A percentile compares a stretch with the other conserved stretches of the same genome.
Evolutionary conservation across 2,113 vertebrate genomes (phyloP).

Genomic region (Clarias macrocephalus): DNA sequence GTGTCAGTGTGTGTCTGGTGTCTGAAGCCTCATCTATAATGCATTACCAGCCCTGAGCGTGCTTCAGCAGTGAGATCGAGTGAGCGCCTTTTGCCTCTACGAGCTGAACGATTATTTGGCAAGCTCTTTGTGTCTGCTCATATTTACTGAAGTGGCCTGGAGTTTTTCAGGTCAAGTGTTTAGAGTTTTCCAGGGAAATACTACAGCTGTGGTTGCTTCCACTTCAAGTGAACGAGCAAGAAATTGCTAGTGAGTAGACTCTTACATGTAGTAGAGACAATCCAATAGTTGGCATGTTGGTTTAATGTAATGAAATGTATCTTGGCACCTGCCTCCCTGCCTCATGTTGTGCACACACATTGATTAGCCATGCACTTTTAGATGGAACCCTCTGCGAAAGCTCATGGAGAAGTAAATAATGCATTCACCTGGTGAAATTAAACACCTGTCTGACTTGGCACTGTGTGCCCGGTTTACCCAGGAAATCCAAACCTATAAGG

Average conservation of each 20-base stretch:
- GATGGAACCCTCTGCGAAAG: neutral
- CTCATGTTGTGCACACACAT: neutral
- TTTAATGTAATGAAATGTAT: neutral
- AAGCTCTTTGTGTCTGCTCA: conserved; percentile 40
- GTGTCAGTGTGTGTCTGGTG: conserved; percentile 31
- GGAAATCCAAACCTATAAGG: neutral
- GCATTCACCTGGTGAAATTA: neutral
- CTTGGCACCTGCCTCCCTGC: neutral
- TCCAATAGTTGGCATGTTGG: neutral
- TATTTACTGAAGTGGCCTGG: conserved; percentile 49
- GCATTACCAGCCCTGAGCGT: conserved; percentile 51
- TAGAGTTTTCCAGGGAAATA: neutral
- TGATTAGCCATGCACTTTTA: conserved; percentile 2
- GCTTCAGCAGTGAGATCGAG: conserved; percentile 43
- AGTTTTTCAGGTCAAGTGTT: conserved; percentile 38
- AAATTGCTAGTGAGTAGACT: conserved; percentile 32
- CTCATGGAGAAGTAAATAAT: conserved; percentile 14
- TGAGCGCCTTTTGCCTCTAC: conserved; percentile 14
- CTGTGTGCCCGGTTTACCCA: neutral
- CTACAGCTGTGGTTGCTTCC: neutral
- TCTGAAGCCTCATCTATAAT: conserved; percentile 62
- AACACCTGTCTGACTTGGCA: neutral
- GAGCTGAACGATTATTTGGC: conserved; percentile 52
- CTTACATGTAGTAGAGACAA: conserved; percentile 6
- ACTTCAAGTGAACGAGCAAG: conserved; percentile 41